Evolutionary conservation across 2,113 vertebrate genomes (phyloP), one percentile per base, ranked within the genome.

Genomic region (Dasyornis broadbenti): DNA sequence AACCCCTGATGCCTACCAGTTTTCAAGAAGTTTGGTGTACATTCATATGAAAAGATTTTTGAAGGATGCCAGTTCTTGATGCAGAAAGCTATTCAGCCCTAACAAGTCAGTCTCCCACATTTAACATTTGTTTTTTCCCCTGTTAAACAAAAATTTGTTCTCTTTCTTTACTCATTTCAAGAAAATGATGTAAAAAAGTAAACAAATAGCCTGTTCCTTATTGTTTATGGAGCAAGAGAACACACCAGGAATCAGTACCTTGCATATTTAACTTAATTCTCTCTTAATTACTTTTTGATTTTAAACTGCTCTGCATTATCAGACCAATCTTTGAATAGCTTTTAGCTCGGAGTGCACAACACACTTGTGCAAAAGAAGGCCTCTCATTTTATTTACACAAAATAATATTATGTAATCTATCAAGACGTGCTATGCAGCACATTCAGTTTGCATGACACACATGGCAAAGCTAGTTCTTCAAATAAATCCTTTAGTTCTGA

Each of bases 31-130:
- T 45, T n/a, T 23, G 27, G 26, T 35, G 27, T 9, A 35, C 31
- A 56, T 40, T 80, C 30, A 77, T 81, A 76, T n/a, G 70, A 94
- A 93, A 97, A 92, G 56, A 82, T 88, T 96, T 92, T 69, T 97
- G 79, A 91, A 95, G 72, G 39, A 54, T 49, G 79, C 10, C 44
- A 57, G 22, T 53, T 85, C 42, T 42, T 95, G 86, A 39, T 88
- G 85, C 69, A 92, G 86, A 96, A 96, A 93, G 40, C 53, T 92
- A 57, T 26, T 78, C 59, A 77, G 79, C 64, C 61, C 71, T 81
- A 93, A 94, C 69, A 82, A 66, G 53, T 44, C 86, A 31, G 24
- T 84, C 33, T 85, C 83, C 69, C 39, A 81, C 49, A 63, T 76
- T 64, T 84, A 82, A 78, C 26, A 89, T 92, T 89, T 82, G 7